Conservation (phyloP, 1,140 invertebrate species). For the Brachionus paranguensis region DNA sequence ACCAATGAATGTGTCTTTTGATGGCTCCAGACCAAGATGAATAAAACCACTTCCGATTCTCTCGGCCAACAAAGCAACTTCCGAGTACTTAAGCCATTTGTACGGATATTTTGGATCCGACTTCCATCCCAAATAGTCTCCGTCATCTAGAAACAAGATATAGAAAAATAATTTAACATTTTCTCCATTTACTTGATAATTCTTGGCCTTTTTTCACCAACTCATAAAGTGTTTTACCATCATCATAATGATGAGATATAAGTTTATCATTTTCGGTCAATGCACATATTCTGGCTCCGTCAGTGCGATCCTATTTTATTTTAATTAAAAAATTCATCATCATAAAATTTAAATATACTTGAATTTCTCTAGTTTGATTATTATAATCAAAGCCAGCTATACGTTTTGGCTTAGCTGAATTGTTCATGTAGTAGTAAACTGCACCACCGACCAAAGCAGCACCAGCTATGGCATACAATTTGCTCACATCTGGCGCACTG, state of each 20-base stretch:
- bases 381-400: background rate
- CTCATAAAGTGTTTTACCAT: slow-evolving; percentile 23
- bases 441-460: slow-evolving; percentile 11
- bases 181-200: background rate
- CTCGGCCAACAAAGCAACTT: background rate
- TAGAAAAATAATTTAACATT: background rate
- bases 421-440: slow-evolving; percentile 24
- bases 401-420: background rate
- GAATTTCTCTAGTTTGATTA: slow-evolving; percentile 25
- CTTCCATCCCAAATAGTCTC: slow-evolving; percentile 30
- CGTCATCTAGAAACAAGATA: background rate
- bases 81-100: slow-evolving; percentile 30
- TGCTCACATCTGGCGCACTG: background rate
- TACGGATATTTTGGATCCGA: background rate
- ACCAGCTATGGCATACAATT: slow-evolving; percentile 28
- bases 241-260: background rate
- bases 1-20: slow-evolving; percentile 29
- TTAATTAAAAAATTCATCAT: background rate
- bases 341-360: background rate
- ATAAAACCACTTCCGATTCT: slow-evolving; percentile 23
- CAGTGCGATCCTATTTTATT: background rate
- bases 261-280: slow-evolving; percentile 14
- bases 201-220: background rate
- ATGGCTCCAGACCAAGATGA: background rate
- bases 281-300: background rate